These are phyloP conservation scores for Phrynosoma platyrhinos DNA, from an alignment of 2,113 vertebrate species.

Conservation along the genomic window DNA sequence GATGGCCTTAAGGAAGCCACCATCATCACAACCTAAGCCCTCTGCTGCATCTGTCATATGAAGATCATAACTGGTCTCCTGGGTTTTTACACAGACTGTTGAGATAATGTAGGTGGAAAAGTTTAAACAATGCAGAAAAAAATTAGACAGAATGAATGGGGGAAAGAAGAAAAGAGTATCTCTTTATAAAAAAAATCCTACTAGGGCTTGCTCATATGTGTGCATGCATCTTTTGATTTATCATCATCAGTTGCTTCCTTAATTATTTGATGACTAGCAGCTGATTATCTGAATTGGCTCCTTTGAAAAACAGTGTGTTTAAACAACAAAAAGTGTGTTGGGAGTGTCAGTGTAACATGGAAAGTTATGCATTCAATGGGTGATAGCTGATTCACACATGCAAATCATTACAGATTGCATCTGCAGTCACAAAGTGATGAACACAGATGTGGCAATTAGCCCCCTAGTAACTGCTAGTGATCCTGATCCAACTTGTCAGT, in stretches of 20 bases:
- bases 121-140: neutral
- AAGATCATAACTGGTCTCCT: constrained; percentile 1
- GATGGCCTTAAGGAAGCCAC: neutral
- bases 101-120: neutral
- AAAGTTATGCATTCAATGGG: neutral
- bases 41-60: constrained; percentile 35
- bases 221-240: neutral
- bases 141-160: too few relatives aligned
- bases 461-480: neutral
- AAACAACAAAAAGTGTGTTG: neutral
- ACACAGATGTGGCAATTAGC: neutral
- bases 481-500: neutral
- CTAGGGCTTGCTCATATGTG: too few relatives aligned
- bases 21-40: neutral
- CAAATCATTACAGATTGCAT: neutral
- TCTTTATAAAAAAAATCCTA: constrained; percentile 39
- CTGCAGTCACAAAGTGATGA: neutral
- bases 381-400: neutral
- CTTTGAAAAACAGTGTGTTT: neutral
- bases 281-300: too few relatives aligned
- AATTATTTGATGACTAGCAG: neutral
- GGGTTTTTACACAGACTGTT: neutral
- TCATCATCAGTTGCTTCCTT: neutral
- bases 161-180: neutral
- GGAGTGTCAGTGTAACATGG: neutral